phyloP scores from a whole-genome alignment of 2,888 invertebrate genomes.

The Agrilus cyanescens region DNA sequence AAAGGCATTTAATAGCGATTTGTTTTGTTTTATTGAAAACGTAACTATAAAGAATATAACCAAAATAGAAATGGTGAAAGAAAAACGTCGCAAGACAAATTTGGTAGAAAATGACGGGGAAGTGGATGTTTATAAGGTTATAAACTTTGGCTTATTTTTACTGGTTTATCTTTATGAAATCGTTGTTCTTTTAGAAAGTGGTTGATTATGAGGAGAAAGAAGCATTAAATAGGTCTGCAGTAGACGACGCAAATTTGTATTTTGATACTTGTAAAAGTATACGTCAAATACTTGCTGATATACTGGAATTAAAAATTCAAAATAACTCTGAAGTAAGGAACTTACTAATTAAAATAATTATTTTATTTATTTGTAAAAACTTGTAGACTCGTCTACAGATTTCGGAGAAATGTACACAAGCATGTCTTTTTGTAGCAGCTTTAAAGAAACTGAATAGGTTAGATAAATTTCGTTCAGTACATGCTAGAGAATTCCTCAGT shows the following conservation, averaged over 20 bases:
- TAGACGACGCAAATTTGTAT: conserved; percentile 55
- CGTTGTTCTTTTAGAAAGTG: conserved; percentile 43
- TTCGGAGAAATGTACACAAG: conserved; percentile 55
- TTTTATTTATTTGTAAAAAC: conserved; percentile 3
- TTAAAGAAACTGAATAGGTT: conserved; percentile 82
- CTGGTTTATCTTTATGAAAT: conserved; percentile 4
- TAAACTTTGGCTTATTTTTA: conserved; percentile 7
- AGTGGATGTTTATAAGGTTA: conserved; percentile 50
- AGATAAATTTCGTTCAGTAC: conserved; percentile 77
- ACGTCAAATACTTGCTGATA: conserved; percentile 53
- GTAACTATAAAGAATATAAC: too few relatives aligned
- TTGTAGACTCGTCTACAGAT: conserved; percentile 48
- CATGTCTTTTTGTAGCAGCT: conserved; percentile 65
- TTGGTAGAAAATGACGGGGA: conserved; percentile 37
- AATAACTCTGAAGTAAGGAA: conserved; percentile 42
- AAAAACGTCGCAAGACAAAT: conserved; percentile 41
- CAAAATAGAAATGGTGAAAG: conserved; percentile 31
- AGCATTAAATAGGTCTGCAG: conserved; percentile 51
- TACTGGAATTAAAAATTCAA: conserved; percentile 51
- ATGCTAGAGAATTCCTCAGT: conserved; percentile 68
- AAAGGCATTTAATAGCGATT: too few relatives aligned
- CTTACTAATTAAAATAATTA: background rate
- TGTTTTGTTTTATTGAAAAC: too few relatives aligned
- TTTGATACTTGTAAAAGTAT: conserved; percentile 59
- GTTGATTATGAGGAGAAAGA: conserved; percentile 65